Conservation (phyloP, 2,797 vertebrate species). For the Cirrhinus molitorella region DNA sequence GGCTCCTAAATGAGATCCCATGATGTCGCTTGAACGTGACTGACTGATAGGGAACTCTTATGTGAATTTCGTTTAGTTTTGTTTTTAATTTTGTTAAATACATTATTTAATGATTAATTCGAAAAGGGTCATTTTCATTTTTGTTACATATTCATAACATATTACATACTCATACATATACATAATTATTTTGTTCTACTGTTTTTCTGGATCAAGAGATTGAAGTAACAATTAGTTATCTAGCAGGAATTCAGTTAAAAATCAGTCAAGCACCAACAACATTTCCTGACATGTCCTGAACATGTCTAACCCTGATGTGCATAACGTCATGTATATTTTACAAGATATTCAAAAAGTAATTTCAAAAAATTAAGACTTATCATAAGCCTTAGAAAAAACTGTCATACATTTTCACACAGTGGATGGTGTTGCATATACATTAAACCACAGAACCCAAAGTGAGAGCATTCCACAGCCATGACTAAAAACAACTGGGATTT, state of each 20-base stretch:
- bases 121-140: too few species aligned
- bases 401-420: neutral
- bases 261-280: constrained; percentile 39
- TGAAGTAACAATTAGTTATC: neutral
- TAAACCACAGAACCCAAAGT: neutral
- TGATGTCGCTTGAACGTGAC: too few species aligned
- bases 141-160: too few species aligned
- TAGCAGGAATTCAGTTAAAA: constrained; percentile 45
- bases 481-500: neutral
- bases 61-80: too few species aligned
- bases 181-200: too few species aligned
- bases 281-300: constrained; percentile 37
- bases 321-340: neutral
- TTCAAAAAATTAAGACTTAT: constrained; percentile 18
- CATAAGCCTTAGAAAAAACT: neutral
- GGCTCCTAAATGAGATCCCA: too few species aligned
- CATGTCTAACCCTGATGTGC: neutral
- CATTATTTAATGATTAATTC: too few species aligned
- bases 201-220: too few species aligned
- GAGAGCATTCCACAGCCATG: constrained; percentile 35
- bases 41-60: too few species aligned
- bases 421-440: neutral
- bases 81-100: too few species aligned
- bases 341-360: neutral
- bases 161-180: too few species aligned